phyloP scores from a whole-genome alignment of 1,140 invertebrate genomes.

The Orussus abietinus region DNA sequence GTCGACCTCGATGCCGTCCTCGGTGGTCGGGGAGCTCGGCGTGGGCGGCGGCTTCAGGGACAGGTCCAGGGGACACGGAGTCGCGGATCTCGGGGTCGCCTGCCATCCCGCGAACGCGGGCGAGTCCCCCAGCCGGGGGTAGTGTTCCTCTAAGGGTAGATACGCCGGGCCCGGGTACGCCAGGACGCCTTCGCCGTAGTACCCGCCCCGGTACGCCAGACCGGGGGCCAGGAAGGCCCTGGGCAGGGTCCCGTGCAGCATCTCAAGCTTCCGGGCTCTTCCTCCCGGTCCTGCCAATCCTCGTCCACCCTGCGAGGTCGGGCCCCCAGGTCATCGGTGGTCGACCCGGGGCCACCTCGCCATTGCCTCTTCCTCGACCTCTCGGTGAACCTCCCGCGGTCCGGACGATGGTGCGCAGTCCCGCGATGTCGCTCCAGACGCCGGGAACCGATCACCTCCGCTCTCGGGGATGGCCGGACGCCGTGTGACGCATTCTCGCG shows the following conservation, averaged over 20 bases:
- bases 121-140: constrained; percentile 24
- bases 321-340: not conserved
- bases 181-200: constrained; percentile 39
- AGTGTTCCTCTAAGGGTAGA: constrained; percentile 32
- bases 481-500: constrained; percentile 37
- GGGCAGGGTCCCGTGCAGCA: constrained; percentile 48
- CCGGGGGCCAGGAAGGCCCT: constrained; percentile 41
- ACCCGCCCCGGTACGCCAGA: constrained; percentile 36
- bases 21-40: constrained; percentile 20
- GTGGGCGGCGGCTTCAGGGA: constrained; percentile 45
- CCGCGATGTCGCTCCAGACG: constrained; percentile 1
- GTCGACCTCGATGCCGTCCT: constrained; percentile 38
- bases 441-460: constrained; percentile 15
- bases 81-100: constrained; percentile 18
- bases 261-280: constrained; percentile 14
- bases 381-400: too few relatives aligned
- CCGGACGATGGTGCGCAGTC: too few relatives aligned
- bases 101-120: constrained; percentile 10
- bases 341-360: too few relatives aligned
- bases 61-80: constrained; percentile 48
- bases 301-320: constrained; percentile 8
- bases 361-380: too few relatives aligned
- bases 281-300: not conserved
- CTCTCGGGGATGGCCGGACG: constrained; percentile 40
- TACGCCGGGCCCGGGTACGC: constrained; percentile 24